These are phyloP conservation scores for Oncorhynchus gorbuscha DNA, from an alignment of 2,113 vertebrate species.

Conservation along the genomic window DNA sequence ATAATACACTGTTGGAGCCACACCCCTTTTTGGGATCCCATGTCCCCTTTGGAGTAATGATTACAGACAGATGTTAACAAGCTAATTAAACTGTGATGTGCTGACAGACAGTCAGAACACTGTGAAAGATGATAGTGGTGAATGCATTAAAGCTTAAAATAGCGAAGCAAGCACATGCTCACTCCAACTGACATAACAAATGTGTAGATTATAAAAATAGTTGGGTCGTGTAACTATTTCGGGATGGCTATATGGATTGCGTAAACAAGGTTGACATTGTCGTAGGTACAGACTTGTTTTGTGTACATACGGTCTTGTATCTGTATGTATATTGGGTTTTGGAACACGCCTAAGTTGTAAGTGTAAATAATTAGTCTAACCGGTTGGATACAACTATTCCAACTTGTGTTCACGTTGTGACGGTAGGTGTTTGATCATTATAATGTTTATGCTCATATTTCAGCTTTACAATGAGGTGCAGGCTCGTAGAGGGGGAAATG, in stretches of 20 bases:
- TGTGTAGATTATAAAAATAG: constrained; percentile 35
- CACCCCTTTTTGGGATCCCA: constrained; percentile 25
- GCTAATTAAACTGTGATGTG: constrained; percentile 59
- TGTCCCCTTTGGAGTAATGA: constrained; percentile 48
- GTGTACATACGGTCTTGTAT: neutral
- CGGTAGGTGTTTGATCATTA: neutral
- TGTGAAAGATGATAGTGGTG: constrained; percentile 52
- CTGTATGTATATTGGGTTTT: neutral
- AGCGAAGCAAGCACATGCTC: constrained; percentile 18
- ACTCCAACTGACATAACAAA: constrained; percentile 10
- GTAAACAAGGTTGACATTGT: constrained; percentile 14
- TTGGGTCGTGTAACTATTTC: constrained; percentile 13
- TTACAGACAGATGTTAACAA: constrained; percentile 68
- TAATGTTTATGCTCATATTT: constrained; percentile 35
- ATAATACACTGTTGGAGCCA: too few species aligned
- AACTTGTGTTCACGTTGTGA: neutral
- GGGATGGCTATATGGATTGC: constrained; percentile 17
- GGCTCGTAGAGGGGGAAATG: constrained; percentile 83
- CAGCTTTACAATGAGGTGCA: constrained; percentile 95
- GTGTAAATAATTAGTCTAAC: neutral
- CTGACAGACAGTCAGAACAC: constrained; percentile 44
- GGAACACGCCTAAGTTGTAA: neutral
- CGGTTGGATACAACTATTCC: neutral
- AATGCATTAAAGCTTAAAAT: constrained; percentile 32
- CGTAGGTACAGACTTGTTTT: neutral